phyloP scores from a whole-genome alignment of 2,797 vertebrate species.

The Mionectes olivaceus region DNA sequence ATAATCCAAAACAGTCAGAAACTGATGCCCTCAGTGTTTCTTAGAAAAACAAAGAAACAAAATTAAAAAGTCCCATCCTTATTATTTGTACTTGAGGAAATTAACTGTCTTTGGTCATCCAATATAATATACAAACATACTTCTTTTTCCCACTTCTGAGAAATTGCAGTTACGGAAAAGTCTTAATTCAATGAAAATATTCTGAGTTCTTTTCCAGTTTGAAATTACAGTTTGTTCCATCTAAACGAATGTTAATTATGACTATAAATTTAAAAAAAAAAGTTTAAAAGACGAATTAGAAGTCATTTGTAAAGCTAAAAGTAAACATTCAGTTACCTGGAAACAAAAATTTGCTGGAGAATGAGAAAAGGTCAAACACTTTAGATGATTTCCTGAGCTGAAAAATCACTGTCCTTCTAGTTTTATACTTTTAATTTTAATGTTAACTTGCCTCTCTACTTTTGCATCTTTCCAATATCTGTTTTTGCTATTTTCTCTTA shows the following conservation, averaged over 20 bases:
- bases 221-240: neutral
- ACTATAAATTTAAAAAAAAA: too few species aligned
- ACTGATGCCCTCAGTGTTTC: neutral
- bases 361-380: neutral
- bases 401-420: neutral
- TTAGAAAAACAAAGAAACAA: neutral
- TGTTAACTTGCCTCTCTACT: neutral
- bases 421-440: neutral
- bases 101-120: neutral
- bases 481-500: neutral
- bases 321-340: neutral
- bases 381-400: neutral
- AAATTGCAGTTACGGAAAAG: neutral
- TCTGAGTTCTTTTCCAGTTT: neutral
- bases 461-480: neutral
- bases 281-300: neutral
- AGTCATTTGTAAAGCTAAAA: neutral
- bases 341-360: neutral
- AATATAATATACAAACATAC: neutral
- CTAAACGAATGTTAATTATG: neutral
- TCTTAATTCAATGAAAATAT: neutral
- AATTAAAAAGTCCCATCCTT: accelerated
- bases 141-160: neutral
- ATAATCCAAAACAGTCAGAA: neutral
- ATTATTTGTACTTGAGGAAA: neutral